Evolutionary conservation across 2,888 invertebrate species (phyloP).

Genomic region (Rhagonycha lutea): DNA sequence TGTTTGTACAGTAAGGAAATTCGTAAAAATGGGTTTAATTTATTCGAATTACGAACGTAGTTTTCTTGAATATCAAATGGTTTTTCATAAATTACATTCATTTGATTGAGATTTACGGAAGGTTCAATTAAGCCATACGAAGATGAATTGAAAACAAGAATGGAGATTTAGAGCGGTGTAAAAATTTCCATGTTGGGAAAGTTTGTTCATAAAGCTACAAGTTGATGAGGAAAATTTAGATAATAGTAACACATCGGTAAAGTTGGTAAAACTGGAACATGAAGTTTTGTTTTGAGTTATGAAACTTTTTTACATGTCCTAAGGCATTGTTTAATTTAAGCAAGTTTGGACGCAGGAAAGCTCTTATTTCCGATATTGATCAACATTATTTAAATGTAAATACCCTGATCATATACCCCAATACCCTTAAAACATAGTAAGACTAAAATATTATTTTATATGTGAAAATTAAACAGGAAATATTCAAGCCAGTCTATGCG

Average conservation of each 20-base stretch:
- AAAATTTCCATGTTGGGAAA: not conserved
- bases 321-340: too few relatives aligned
- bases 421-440: too few relatives aligned
- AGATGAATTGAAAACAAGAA: not conserved
- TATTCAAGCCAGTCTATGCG: too few relatives aligned
- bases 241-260: not conserved
- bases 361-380: too few relatives aligned
- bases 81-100: not conserved
- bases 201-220: not conserved
- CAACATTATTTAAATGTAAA: too few relatives aligned
- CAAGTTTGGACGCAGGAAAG: too few relatives aligned
- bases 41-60: not conserved
- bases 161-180: not conserved
- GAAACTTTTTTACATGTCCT: too few relatives aligned
- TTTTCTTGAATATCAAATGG: not conserved
- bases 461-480: too few relatives aligned
- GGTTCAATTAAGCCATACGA: not conserved
- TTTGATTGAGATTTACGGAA: not conserved
- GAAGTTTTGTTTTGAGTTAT: too few relatives aligned
- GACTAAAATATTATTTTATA: too few relatives aligned
- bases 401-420: too few relatives aligned
- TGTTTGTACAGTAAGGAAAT: not conserved
- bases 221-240: not conserved
- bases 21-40: not conserved
- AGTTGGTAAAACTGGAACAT: not conserved